Conservation (phyloP, 2,797 vertebrate species). For the Halcyon smyrnensis region DNA sequence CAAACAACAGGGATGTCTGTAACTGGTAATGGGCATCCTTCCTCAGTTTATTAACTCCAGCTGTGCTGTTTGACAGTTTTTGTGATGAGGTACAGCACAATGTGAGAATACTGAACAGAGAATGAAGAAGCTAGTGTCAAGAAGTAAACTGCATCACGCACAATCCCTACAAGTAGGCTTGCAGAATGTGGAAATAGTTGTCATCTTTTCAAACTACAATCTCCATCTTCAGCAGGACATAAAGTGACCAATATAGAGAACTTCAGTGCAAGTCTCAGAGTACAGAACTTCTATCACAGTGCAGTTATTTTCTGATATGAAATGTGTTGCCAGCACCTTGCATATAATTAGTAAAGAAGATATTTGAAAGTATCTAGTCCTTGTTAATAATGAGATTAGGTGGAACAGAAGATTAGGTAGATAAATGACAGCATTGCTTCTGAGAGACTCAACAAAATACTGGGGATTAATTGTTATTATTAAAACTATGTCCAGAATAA, state of each 20-base stretch:
- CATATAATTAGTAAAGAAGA: neutral
- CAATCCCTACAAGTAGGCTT: neutral
- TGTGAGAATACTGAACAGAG: constrained; percentile 65
- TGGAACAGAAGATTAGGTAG: neutral
- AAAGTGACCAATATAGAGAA: neutral
- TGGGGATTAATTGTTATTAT: neutral
- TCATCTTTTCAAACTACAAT: neutral
- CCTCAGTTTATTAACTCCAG: constrained; percentile 93
- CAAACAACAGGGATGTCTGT: constrained; percentile 87
- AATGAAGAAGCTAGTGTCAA: constrained; percentile 63
- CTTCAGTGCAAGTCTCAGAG: neutral
- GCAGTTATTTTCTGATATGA: neutral
- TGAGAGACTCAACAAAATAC: neutral
- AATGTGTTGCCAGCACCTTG: neutral
- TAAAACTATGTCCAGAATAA: neutral
- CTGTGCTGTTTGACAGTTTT: constrained; percentile 86
- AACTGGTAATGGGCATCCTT: constrained; percentile 91
- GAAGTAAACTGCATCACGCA: constrained; percentile 35
- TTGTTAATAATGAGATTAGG: neutral
- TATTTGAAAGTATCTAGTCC: neutral
- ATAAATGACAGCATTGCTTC: neutral
- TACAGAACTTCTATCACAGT: neutral
- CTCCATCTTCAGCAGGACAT: neutral
- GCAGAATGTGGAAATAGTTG: constrained; percentile 12
- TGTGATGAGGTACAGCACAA: constrained; percentile 73